phyloP scores from a whole-genome alignment of 1,140 invertebrate genomes.

The Agraylea sexmaculata region DNA sequence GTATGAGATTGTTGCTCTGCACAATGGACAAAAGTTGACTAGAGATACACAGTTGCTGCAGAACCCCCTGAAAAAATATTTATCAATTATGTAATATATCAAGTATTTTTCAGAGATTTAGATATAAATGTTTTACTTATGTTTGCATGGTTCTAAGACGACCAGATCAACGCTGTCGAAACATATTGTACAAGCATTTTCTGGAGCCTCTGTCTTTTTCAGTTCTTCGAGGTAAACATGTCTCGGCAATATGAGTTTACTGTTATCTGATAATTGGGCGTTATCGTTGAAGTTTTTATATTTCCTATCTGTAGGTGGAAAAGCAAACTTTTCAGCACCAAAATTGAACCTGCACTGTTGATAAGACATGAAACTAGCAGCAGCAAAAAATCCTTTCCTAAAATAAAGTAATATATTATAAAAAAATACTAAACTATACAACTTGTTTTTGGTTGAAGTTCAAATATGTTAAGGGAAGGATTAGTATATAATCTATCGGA shows the following conservation, averaged over 20 bases:
- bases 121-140: too few species aligned
- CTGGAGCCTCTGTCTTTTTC: conserved; percentile 60
- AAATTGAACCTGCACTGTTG: conserved; percentile 93
- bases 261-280: conserved; percentile 54
- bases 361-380: conserved; percentile 92
- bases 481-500: too few species aligned
- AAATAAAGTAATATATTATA: too few species aligned
- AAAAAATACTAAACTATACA: conserved; percentile 20
- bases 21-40: too few species aligned
- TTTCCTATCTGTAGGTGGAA: conserved; percentile 54
- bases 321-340: conserved; percentile 67
- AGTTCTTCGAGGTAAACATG: conserved; percentile 66
- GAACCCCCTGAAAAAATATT: too few species aligned
- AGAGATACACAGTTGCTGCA: too few species aligned
- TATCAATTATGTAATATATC: too few species aligned
- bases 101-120: too few species aligned
- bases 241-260: conserved; percentile 59
- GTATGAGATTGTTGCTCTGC: too few species aligned
- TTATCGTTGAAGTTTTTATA: conserved; percentile 70
- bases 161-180: conserved; percentile 69
- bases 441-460: too few species aligned
- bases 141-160: conserved; percentile 65
- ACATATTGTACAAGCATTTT: conserved; percentile 81
- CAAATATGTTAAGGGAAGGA: too few species aligned
- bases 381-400: conserved; percentile 82